Conservation (phyloP, 2,888 invertebrate genomes). For the Julus scanicus region DNA sequence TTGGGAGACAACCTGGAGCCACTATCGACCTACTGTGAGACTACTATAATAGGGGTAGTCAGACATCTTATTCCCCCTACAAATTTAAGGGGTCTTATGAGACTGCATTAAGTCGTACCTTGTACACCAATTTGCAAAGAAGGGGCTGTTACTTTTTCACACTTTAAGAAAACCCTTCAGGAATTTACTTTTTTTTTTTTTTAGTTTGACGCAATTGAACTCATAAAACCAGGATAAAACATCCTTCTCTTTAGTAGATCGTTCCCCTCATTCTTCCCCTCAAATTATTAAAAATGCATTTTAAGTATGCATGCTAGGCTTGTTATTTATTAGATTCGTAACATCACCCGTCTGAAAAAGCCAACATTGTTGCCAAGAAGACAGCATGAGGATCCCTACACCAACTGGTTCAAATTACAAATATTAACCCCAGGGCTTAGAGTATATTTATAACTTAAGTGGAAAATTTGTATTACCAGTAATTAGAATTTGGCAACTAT, state of each 20-base stretch:
- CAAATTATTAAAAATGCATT: constrained; percentile 29
- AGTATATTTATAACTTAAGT: constrained; percentile 6
- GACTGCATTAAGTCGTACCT: constrained; percentile 12
- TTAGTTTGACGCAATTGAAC: background rate
- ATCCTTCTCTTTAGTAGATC: constrained; percentile 25
- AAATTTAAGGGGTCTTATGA: background rate
- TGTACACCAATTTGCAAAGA: constrained; percentile 38
- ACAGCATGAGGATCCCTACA: background rate
- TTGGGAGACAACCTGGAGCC: background rate
- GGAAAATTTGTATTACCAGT: background rate
- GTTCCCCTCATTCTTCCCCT: constrained; percentile 14
- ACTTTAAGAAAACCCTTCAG: constrained; percentile 4
- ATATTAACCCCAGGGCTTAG: background rate
- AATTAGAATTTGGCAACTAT: background rate
- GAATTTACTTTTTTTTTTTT: background rate
- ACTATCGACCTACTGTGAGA: background rate
- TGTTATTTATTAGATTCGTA: constrained; percentile 42
- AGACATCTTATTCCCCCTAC: constrained; percentile 6
- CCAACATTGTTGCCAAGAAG: constrained; percentile 44
- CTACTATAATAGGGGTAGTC: background rate
- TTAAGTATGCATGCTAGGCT: constrained; percentile 27
- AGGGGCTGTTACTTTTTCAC: constrained; percentile 24
- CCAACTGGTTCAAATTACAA: constrained; percentile 37
- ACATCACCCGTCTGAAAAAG: constrained; percentile 6
- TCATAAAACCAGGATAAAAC: constrained; percentile 35